Percentiles rank a stretch among this genome's conserved stretches.
These are phyloP conservation scores for Sinella curviseta DNA, from an alignment of 1,140 invertebrate species.

Conservation along the genomic window DNA sequence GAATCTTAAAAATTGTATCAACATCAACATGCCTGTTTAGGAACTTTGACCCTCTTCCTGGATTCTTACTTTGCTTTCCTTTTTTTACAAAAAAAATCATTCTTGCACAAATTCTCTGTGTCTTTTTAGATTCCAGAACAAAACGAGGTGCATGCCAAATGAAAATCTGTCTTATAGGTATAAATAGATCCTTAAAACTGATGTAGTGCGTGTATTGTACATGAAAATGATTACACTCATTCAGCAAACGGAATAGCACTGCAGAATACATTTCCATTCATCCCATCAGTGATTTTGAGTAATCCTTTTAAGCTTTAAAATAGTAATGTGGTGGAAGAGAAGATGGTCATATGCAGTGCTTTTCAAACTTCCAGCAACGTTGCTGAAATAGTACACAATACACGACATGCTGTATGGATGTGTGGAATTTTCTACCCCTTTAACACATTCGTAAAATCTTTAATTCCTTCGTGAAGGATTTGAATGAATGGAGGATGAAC, in stretches of 20 bases:
- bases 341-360: too few species aligned
- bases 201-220: not conserved
- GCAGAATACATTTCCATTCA: not conserved
- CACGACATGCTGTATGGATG: not conserved
- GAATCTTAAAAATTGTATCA: slow-evolving; percentile 5
- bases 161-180: not conserved
- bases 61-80: slow-evolving; percentile 12
- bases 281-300: too few species aligned
- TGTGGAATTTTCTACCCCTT: not conserved
- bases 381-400: too few species aligned
- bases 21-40: not conserved
- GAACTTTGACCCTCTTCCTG: slow-evolving; percentile 26
- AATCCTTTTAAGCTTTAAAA: too few species aligned
- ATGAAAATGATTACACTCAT: not conserved
- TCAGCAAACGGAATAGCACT: slow-evolving; percentile 6
- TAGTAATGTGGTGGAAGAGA: too few species aligned
- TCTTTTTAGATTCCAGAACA: slow-evolving; percentile 2
- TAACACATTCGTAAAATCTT: not conserved
- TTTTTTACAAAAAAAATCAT: not conserved
- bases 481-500: not conserved
- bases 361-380: too few species aligned
- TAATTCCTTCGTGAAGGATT: not conserved
- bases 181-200: not conserved
- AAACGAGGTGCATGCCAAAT: not conserved
- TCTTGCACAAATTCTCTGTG: slow-evolving; percentile 22